Conservation (phyloP, 2,888 invertebrate species). For the Tenthredo mesomela region DNA sequence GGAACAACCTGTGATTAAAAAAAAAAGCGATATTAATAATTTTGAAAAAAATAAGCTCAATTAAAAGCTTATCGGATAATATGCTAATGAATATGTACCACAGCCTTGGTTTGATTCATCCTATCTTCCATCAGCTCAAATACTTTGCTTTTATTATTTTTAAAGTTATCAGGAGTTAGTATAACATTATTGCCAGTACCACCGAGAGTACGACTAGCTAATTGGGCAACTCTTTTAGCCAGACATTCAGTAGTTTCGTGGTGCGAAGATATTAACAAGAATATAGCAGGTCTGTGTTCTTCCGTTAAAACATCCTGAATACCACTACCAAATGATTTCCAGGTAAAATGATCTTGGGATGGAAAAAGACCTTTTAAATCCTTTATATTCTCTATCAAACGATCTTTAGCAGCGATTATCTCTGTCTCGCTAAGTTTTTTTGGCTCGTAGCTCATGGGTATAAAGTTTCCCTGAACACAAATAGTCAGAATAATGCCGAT, state of each 20-base stretch:
- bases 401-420: background rate
- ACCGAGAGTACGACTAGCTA: constrained; percentile 68
- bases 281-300: constrained; percentile 73
- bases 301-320: constrained; percentile 68
- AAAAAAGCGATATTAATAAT: background rate
- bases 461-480: too few species aligned
- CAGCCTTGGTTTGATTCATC: constrained; percentile 63
- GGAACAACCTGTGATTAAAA: constrained; percentile 67
- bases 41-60: background rate
- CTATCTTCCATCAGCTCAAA: constrained; percentile 65
- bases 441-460: background rate
- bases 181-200: constrained; percentile 64
- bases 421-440: background rate
- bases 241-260: constrained; percentile 70
- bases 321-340: constrained; percentile 71
- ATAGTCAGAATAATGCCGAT: too few species aligned
- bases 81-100: constrained; percentile 61
- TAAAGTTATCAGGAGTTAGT: constrained; percentile 69
- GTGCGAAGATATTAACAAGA: constrained; percentile 75
- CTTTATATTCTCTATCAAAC: background rate
- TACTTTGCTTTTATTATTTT: constrained; percentile 70
- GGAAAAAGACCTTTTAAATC: constrained; percentile 63
- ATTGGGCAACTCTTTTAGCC: constrained; percentile 69
- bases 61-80: background rate
- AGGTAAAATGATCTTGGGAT: constrained; percentile 72